These are phyloP conservation scores for Drosophila nr. perissopoda DNA, from an alignment of 2,888 invertebrate genomes.

Conservation along the genomic window DNA sequence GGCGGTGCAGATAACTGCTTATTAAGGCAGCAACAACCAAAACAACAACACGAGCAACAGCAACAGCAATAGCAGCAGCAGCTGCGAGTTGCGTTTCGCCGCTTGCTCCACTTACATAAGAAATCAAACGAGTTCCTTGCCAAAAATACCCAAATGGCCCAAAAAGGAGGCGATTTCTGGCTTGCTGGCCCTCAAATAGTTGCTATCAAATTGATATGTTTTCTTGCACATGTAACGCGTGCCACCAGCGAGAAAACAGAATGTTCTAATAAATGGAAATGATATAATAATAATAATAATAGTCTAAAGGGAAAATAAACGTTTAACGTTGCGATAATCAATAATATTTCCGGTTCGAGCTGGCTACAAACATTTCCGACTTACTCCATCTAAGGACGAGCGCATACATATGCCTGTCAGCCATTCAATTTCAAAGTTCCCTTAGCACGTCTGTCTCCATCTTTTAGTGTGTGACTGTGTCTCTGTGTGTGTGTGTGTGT, in stretches of 20 bases:
- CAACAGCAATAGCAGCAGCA: conserved; percentile 5
- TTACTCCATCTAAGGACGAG: conserved; percentile 11
- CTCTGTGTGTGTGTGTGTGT: conserved; percentile 20
- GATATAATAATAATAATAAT: conserved; percentile 51
- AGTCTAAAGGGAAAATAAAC: conserved; percentile 39
- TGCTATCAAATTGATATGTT: conserved; percentile 69
- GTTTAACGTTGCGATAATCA: conserved; percentile 70
- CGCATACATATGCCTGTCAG: conserved; percentile 35
- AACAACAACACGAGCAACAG: conserved; percentile 14
- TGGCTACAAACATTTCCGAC: conserved; percentile 28
- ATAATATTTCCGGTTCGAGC: conserved; percentile 62
- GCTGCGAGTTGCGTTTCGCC: conserved; percentile 48
- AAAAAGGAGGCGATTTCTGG: background rate
- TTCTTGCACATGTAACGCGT: conserved; percentile 57
- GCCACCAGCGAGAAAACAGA: conserved; percentile 24
- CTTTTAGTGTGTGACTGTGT: background rate
- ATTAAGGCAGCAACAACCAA: conserved; percentile 44
- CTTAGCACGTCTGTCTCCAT: conserved; percentile 18
- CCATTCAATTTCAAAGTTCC: conserved; percentile 30
- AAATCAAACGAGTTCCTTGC: conserved; percentile 57
- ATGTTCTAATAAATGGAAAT: conserved; percentile 55
- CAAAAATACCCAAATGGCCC: conserved; percentile 61
- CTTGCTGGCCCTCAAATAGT: conserved; percentile 30
- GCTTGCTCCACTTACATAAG: conserved; percentile 71
- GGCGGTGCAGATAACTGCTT: conserved; percentile 44